These are phyloP conservation scores for Abrostola tripartita DNA, from an alignment of 2,888 invertebrate genomes.

Conservation along the genomic window DNA sequence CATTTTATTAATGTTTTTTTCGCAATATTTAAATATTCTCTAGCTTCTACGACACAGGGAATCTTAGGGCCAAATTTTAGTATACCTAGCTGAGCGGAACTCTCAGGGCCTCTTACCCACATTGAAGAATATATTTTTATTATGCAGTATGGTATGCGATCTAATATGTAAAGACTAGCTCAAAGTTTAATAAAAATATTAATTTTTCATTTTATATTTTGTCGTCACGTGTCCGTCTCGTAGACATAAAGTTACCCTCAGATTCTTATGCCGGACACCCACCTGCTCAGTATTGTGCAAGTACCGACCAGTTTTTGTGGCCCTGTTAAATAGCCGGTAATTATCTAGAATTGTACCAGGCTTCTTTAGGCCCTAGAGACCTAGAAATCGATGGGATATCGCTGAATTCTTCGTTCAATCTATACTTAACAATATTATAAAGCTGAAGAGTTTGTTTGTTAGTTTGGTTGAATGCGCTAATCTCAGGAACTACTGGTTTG, in stretches of 20 bases:
- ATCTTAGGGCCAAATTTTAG: background rate
- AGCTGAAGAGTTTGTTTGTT: too few relatives aligned
- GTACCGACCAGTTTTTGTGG: slow-evolving; percentile 45
- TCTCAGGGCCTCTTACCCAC: too few relatives aligned
- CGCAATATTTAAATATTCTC: too few relatives aligned
- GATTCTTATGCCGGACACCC: slow-evolving; percentile 32
- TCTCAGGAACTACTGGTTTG: background rate
- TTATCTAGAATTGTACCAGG: slow-evolving; percentile 42
- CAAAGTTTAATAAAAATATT: too few relatives aligned
- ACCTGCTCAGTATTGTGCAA: slow-evolving; percentile 52
- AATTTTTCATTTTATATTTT: background rate
- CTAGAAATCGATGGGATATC: slow-evolving; percentile 35
- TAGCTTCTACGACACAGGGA: too few relatives aligned
- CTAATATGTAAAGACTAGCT: too few relatives aligned
- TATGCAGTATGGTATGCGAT: too few relatives aligned
- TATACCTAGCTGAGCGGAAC: too few relatives aligned
- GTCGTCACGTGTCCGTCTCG: slow-evolving; percentile 46
- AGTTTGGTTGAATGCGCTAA: background rate
- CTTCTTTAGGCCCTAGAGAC: slow-evolving; percentile 44
- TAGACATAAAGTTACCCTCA: slow-evolving; percentile 7
- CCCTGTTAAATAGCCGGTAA: slow-evolving; percentile 40
- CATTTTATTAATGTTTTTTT: too few relatives aligned
- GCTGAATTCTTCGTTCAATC: slow-evolving; percentile 15
- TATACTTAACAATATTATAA: too few relatives aligned
- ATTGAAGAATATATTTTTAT: too few relatives aligned